Conservation (phyloP, 2,113 vertebrate genomes). For the Campylomormyrus tamandua region DNA sequence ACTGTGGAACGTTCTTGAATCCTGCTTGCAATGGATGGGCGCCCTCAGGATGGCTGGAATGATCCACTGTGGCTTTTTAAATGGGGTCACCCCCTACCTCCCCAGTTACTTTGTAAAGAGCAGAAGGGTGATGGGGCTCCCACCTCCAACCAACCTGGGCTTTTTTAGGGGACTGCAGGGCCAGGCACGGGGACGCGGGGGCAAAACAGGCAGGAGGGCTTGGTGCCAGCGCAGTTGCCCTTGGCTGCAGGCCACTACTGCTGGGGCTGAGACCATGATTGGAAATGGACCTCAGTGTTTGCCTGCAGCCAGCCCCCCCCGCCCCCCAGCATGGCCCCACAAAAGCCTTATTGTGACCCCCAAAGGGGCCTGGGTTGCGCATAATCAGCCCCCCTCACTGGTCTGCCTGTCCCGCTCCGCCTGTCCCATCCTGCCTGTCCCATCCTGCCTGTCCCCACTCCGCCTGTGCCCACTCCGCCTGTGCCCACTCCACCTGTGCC, state of each 20-base stretch:
- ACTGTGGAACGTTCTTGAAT: background rate
- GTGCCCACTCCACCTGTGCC: background rate
- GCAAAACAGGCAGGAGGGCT: background rate
- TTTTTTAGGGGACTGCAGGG: background rate
- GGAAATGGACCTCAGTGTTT: constrained; percentile 21
- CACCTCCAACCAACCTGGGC: background rate
- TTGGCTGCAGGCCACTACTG: background rate
- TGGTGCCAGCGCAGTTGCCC: background rate
- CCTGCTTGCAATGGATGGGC: background rate
- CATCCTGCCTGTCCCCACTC: background rate
- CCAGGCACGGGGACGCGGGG: background rate
- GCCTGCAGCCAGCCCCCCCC: constrained; percentile 13
- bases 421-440: background rate
- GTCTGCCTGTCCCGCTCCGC: too few relatives aligned
- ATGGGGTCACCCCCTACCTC: background rate
- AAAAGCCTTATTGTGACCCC: constrained; percentile 26
- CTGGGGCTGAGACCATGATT: background rate
- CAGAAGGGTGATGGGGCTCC: background rate
- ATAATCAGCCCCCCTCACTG: constrained; percentile 4
- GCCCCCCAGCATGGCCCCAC: constrained; percentile 8
- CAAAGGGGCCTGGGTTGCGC: background rate
- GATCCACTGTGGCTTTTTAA: background rate
- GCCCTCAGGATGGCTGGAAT: background rate
- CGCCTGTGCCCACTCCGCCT: background rate
- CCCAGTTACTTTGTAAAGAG: background rate